Conservation (phyloP, 92 coral and sea anemone genomes). For the Zoanthus gigantus region DNA sequence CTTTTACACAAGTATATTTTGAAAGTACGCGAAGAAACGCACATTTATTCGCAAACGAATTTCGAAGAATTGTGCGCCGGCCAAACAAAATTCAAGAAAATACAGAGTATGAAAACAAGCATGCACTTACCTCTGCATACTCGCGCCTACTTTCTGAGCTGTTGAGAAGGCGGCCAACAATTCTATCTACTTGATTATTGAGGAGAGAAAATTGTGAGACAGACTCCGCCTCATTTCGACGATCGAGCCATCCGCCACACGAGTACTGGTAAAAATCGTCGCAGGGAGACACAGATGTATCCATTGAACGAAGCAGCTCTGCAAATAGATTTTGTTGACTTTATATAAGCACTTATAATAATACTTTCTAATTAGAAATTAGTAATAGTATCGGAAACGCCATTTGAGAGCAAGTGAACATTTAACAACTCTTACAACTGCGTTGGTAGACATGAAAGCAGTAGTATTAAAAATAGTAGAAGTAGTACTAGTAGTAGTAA, state of each 20-base stretch:
- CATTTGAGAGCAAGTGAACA: too few species aligned
- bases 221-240: neutral
- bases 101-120: too few species aligned
- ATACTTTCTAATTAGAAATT: neutral
- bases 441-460: neutral
- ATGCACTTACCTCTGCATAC: constrained; percentile 34
- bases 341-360: neutral
- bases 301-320: constrained; percentile 24
- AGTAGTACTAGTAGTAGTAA: neutral
- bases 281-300: constrained; percentile 41
- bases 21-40: too few species aligned
- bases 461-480: too few species aligned
- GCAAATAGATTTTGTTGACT: neutral
- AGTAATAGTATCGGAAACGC: too few species aligned
- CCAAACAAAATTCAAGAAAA: too few species aligned
- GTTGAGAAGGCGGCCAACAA: constrained; percentile 33
- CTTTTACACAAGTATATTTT: too few species aligned
- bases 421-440: too few species aligned
- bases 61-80: too few species aligned
- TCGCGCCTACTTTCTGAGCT: constrained; percentile 24
- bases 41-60: too few species aligned
- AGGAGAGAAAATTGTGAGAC: constrained; percentile 22
- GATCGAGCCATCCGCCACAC: constrained; percentile 31
- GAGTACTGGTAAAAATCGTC: constrained; percentile 39
- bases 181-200: constrained; percentile 26